phyloP scores from a whole-genome alignment of 2,113 vertebrate species.

The Ammodytes dubius region DNA sequence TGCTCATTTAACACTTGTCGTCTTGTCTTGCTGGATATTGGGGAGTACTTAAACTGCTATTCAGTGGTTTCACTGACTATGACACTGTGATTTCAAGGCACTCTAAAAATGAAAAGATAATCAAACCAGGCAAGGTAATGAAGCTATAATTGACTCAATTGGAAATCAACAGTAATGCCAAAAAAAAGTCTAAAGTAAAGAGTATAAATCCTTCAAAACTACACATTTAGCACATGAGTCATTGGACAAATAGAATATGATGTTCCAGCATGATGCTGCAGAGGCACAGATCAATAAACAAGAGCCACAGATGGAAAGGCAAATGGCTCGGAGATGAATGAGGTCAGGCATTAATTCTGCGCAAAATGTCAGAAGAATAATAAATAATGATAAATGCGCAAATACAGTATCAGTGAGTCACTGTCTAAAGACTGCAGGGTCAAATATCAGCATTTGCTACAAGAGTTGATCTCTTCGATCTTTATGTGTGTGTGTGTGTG shows the following conservation, averaged over 20 bases:
- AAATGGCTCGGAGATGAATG: constrained; percentile 22
- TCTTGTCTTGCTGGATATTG: not conserved
- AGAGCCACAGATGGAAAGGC: constrained; percentile 21
- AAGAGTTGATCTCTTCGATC: constrained; percentile 15
- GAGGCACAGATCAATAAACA: constrained; percentile 45
- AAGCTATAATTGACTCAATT: not conserved
- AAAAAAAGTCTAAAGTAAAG: not conserved
- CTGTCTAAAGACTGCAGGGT: constrained; percentile 35
- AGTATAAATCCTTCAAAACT: not conserved
- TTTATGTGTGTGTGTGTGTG: not conserved
- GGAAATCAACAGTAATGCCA: constrained; percentile 2
- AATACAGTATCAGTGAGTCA: constrained; percentile 40
- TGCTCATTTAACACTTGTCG: not conserved
- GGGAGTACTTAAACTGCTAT: not conserved
- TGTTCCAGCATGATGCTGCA: constrained; percentile 41
- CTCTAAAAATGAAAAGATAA: not conserved
- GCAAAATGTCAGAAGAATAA: constrained; percentile 42
- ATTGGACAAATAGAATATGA: constrained; percentile 27
- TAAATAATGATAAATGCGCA: constrained; percentile 35
- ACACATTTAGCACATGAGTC: not conserved
- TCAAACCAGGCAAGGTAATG: constrained; percentile 1
- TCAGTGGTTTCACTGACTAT: not conserved
- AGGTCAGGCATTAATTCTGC: constrained; percentile 15
- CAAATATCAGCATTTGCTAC: constrained; percentile 44
- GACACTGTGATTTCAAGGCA: not conserved